Percentiles rank a stretch among this genome's conserved stretches.
phyloP scores from a whole-genome alignment of 2,797 vertebrate species.

The Alfaro cultratus region DNA sequence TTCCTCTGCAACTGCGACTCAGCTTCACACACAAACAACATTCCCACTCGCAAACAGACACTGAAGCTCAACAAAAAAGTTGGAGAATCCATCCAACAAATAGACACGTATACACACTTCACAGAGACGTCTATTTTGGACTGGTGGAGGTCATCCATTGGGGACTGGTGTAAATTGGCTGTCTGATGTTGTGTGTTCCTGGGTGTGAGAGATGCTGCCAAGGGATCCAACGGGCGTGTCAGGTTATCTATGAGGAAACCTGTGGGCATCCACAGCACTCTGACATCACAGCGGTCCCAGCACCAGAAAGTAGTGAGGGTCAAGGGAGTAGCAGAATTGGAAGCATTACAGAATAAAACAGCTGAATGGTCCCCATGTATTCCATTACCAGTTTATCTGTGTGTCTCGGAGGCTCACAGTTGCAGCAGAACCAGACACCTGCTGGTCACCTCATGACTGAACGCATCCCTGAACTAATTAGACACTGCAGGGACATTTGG shows the following conservation, averaged over 20 bases:
- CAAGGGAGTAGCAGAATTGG: conserved; percentile 30
- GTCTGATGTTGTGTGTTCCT: conserved; percentile 66
- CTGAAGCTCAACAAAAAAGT: conserved; percentile 30
- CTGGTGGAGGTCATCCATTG: conserved; percentile 63
- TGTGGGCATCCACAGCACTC: conserved; percentile 57
- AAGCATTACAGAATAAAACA: conserved; percentile 51
- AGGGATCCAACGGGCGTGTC: conserved; percentile 63
- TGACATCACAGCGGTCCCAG: conserved; percentile 62
- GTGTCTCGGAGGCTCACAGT: conserved; percentile 58
- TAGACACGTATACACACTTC: conserved; percentile 29
- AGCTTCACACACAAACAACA: conserved; percentile 28
- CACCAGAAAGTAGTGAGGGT: conserved; percentile 13
- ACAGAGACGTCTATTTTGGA: conserved; percentile 43
- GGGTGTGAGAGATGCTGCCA: conserved; percentile 54
- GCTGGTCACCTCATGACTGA: conserved; percentile 76
- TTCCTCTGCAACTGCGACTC: conserved; percentile 40
- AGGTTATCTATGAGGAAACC: conserved; percentile 67
- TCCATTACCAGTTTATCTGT: conserved; percentile 66
- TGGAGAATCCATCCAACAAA: conserved; percentile 30
- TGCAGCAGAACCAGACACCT: conserved; percentile 62
- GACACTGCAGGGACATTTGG: conserved; percentile 68
- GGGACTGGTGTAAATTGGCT: conserved; percentile 76
- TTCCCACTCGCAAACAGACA: conserved; percentile 22
- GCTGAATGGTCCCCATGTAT: conserved; percentile 53
- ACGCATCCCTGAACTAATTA: conserved; percentile 76